phyloP scores from a whole-genome alignment of 2,888 invertebrate species.

The Athetis lepigone region DNA sequence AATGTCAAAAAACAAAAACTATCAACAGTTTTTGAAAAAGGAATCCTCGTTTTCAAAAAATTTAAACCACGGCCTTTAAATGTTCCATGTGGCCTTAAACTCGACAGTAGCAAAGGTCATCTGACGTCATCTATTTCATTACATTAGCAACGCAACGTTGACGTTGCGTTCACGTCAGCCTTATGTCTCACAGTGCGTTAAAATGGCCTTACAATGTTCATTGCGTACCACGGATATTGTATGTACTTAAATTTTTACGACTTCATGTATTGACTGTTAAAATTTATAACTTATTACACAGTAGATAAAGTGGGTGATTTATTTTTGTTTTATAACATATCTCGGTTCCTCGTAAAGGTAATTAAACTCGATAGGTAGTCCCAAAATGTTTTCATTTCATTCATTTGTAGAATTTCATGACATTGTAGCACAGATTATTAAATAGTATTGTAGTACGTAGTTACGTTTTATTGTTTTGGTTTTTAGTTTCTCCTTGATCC shows the following conservation, averaged over 20 bases:
- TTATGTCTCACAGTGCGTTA: slow-evolving; percentile 20
- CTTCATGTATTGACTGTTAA: slow-evolving; percentile 54
- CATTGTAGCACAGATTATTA: too few species aligned
- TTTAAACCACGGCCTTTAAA: slow-evolving; percentile 23
- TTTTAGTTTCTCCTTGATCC: slow-evolving; percentile 22
- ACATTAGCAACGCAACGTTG: slow-evolving; percentile 45
- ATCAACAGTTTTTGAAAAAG: slow-evolving; percentile 1
- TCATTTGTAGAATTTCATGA: slow-evolving; percentile 8
- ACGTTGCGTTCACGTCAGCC: slow-evolving; percentile 37
- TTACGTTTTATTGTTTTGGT: slow-evolving; percentile 1
- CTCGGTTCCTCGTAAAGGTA: slow-evolving; percentile 18
- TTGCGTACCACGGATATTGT: slow-evolving; percentile 46
- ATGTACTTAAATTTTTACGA: slow-evolving; percentile 46
- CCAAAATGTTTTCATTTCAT: slow-evolving; percentile 26
- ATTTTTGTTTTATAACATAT: slow-evolving; percentile 48
- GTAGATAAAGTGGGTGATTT: slow-evolving; percentile 46
- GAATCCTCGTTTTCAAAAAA: slow-evolving; percentile 44
- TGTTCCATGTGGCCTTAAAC: slow-evolving; percentile 48
- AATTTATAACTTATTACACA: slow-evolving; percentile 52
- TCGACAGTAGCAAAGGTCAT: slow-evolving; percentile 49
- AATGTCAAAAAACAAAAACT: slow-evolving; percentile 7
- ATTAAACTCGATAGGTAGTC: slow-evolving; percentile 43
- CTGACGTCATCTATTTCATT: slow-evolving; percentile 43
- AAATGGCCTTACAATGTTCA: slow-evolving; percentile 45
- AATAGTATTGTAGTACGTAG: too few species aligned